Conservation (phyloP, 2,888 invertebrate genomes). For the Schizaphis graminum region DNA sequence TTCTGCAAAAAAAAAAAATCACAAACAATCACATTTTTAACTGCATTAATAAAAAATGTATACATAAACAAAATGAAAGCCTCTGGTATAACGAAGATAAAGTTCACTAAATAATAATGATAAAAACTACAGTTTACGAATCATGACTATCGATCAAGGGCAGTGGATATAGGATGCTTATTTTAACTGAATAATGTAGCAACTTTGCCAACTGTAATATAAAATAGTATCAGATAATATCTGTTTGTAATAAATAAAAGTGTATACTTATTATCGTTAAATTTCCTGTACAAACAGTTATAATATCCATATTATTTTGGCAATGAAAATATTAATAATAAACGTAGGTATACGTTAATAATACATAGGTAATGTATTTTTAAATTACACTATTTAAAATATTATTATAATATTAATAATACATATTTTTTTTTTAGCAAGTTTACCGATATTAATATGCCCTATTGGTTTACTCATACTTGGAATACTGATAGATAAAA, state of each 20-base stretch:
- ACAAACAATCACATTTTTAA: neutral
- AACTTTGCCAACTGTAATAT: neutral
- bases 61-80: neutral
- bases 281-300: fast-evolving
- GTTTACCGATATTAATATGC: conserved; percentile 55
- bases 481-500: conserved; percentile 60
- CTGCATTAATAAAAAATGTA: neutral
- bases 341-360: neutral
- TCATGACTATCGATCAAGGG: neutral
- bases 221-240: neutral
- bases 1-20: neutral
- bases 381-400: neutral
- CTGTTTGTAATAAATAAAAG: neutral
- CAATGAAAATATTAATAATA: neutral
- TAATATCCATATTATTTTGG: neutral
- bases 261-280: neutral
- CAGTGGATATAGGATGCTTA: neutral
- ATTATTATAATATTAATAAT: neutral
- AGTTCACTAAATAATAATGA: neutral
- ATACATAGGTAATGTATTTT: neutral
- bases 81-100: neutral
- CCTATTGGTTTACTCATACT: conserved; percentile 59
- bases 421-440: conserved; percentile 54
- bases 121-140: neutral
- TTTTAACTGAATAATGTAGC: neutral